Conservation (phyloP, 2,113 vertebrate genomes). For the Pygoscelis adeliae region DNA sequence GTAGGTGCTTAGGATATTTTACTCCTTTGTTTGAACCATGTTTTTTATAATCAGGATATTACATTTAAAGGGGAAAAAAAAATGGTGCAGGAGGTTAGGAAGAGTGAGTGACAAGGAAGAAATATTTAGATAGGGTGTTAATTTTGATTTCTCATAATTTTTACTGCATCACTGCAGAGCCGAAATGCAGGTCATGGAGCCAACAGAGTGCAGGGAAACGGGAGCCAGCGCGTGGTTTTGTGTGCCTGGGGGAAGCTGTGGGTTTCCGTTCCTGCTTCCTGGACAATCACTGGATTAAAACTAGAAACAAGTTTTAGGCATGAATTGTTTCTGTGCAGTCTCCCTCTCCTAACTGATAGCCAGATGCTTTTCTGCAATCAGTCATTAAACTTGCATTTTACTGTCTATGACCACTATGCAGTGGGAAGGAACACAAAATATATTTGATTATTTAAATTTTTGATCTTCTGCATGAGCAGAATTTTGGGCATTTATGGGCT, state of each 20-base stretch:
- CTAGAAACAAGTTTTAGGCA: not conserved
- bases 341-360: not conserved
- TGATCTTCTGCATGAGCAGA: not conserved
- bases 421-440: not conserved
- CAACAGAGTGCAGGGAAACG: fast-evolving
- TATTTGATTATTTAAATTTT: not conserved
- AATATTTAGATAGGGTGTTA: not conserved
- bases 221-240: not conserved
- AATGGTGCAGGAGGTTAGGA: not conserved
- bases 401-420: not conserved
- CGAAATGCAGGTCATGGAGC: not conserved
- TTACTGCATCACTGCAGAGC: not conserved
- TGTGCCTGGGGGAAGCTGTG: not conserved
- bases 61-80: not conserved
- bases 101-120: not conserved
- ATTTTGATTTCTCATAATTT: not conserved
- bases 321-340: not conserved
- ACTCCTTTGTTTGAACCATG: not conserved
- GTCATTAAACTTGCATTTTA: not conserved
- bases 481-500: not conserved
- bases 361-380: not conserved
- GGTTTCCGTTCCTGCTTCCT: not conserved
- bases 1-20: not conserved
- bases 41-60: not conserved
- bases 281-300: not conserved